Percentiles rank a stretch among this genome's conserved stretches.
phyloP scores from a whole-genome alignment of 2,888 invertebrate genomes.

The Copidosoma aretas region DNA sequence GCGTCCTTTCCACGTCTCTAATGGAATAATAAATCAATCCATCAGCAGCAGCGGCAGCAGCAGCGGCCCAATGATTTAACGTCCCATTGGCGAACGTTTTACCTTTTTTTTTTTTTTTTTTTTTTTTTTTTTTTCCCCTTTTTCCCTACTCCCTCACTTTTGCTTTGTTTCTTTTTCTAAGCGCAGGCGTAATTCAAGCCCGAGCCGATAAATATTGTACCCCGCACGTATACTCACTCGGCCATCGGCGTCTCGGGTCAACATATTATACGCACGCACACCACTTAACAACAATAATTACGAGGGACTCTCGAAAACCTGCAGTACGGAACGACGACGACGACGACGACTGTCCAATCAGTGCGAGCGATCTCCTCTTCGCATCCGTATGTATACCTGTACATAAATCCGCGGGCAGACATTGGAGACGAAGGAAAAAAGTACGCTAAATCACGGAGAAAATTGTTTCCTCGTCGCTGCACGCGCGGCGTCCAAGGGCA shows the following conservation, averaged over 20 bases:
- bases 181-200: not conserved
- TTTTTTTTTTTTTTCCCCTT: conserved; percentile 7
- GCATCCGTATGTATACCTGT: too few species aligned
- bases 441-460: not conserved
- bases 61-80: conserved; percentile 25
- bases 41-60: conserved; percentile 26
- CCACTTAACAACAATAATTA: too few species aligned
- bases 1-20: conserved; percentile 19
- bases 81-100: conserved; percentile 12
- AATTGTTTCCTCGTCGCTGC: not conserved
- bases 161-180: conserved; percentile 18
- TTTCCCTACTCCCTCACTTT: not conserved
- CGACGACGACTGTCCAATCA: too few species aligned
- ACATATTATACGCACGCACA: too few species aligned
- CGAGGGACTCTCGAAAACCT: too few species aligned
- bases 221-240: too few species aligned
- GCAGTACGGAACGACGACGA: too few species aligned
- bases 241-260: too few species aligned
- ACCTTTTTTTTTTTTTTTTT: not conserved
- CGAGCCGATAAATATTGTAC: too few species aligned
- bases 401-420: too few species aligned
- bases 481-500: not conserved
- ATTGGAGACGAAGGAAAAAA: too few species aligned
- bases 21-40: conserved; percentile 37
- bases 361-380: too few species aligned